These are phyloP conservation scores for Glossophaga mutica DNA, from an alignment of 2,797 vertebrate genomes.

Conservation along the genomic window DNA sequence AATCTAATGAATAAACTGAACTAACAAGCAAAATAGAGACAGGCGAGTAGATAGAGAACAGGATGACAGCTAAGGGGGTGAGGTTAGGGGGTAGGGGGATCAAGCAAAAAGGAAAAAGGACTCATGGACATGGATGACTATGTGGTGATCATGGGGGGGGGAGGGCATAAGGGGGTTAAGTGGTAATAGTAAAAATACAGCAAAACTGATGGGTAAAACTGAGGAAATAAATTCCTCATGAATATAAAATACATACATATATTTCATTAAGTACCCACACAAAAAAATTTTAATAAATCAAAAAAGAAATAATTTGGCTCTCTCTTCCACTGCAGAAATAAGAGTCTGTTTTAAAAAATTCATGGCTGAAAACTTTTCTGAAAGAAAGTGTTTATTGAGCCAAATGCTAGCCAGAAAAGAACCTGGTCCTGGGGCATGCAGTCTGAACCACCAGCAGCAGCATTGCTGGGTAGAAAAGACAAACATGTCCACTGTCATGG, in stretches of 20 bases:
- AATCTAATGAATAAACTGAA: neutral
- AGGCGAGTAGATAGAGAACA: neutral
- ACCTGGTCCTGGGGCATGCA: neutral
- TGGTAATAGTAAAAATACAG: neutral
- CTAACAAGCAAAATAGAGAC: neutral
- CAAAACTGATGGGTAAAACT: neutral
- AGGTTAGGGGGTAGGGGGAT: neutral
- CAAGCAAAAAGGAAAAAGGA: neutral
- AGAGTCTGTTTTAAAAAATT: neutral
- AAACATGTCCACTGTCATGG: neutral
- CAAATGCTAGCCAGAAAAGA: neutral
- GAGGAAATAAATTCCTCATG: neutral
- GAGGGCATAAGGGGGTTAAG: neutral
- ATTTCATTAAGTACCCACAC: neutral
- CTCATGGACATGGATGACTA: neutral
- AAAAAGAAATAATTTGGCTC: neutral
- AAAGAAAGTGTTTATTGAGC: neutral
- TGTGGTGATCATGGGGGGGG: neutral
- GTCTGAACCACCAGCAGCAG: neutral
- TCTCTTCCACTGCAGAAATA: neutral
- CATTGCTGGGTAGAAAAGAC: neutral
- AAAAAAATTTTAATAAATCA: neutral
- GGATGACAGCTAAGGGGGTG: neutral
- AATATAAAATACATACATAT: neutral
- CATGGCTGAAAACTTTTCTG: neutral